Evolutionary conservation across 1,140 invertebrate genomes (phyloP).

Genomic region (Drosophila repleta): DNA sequence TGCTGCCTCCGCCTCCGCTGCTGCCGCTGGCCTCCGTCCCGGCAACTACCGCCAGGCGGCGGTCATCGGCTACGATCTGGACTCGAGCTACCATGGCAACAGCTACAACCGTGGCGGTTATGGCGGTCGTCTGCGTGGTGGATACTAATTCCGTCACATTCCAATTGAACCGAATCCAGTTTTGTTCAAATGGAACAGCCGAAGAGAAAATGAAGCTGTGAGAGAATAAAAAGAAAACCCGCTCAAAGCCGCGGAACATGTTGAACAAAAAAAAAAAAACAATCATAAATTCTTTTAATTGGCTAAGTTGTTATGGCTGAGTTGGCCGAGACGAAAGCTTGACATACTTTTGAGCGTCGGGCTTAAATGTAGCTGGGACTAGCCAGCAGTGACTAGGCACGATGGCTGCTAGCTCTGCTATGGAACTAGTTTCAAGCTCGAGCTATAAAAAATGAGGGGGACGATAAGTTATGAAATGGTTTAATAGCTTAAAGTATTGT

Average conservation of each 20-base stretch:
- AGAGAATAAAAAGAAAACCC: constrained; percentile 36
- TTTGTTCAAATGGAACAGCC: constrained; percentile 36
- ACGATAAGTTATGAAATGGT: no score
- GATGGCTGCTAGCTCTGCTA: neutral
- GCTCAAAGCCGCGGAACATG: constrained; percentile 53
- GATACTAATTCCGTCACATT: constrained; percentile 44
- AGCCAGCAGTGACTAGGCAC: constrained; percentile 5
- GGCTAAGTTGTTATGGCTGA: constrained; percentile 10
- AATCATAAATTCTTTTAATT: constrained; percentile 42
- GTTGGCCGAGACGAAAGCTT: constrained; percentile 4
- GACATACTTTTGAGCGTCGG: constrained; percentile 62
- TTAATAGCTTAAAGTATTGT: no score
- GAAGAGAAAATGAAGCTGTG: constrained; percentile 14
- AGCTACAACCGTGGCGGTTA: constrained; percentile 15
- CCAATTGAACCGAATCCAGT: constrained; percentile 4
- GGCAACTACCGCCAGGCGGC: constrained; percentile 48
- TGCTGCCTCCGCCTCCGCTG: constrained; percentile 46
- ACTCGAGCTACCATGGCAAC: constrained; percentile 39
- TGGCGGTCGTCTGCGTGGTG: constrained; percentile 34
- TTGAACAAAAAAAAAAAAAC: constrained; percentile 66
- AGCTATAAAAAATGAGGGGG: neutral
- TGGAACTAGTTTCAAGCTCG: neutral
- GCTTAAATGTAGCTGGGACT: neutral
- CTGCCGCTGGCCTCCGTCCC: constrained; percentile 32
- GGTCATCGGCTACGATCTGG: constrained; percentile 49